phyloP scores from a whole-genome alignment of 1,140 invertebrate genomes.

The Elymnias hypermnestra region DNA sequence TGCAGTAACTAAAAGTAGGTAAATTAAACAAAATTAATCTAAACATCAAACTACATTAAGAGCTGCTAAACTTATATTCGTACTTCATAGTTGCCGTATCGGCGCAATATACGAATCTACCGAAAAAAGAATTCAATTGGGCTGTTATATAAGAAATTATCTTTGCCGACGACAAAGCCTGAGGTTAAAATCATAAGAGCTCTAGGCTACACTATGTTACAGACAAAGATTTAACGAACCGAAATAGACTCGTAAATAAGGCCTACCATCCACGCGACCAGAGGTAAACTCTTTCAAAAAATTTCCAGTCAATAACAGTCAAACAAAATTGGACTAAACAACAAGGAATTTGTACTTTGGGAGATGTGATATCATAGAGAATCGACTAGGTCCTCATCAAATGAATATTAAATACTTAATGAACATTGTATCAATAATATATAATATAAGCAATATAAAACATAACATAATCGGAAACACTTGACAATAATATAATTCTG shows the following conservation, averaged over 20 bases:
- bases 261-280: slow-evolving; percentile 23
- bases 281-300: slow-evolving; percentile 54
- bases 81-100: slow-evolving; percentile 22
- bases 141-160: slow-evolving; percentile 33
- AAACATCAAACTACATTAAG: slow-evolving; percentile 60
- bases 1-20: slow-evolving; percentile 63
- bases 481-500: slow-evolving; percentile 74
- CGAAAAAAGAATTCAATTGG: slow-evolving; percentile 35
- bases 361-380: slow-evolving; percentile 76
- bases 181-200: slow-evolving; percentile 7
- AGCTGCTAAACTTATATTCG: slow-evolving; percentile 58
- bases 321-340: slow-evolving; percentile 78
- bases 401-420: slow-evolving; percentile 74
- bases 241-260: slow-evolving; percentile 23
- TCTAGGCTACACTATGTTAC: slow-evolving; percentile 9
- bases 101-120: slow-evolving; percentile 27
- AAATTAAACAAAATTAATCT: slow-evolving; percentile 61
- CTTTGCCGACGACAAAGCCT: slow-evolving; percentile 23
- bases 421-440: slow-evolving; percentile 74
- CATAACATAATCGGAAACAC: slow-evolving; percentile 74
- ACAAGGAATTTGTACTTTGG: slow-evolving; percentile 78
- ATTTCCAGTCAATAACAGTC: slow-evolving; percentile 73
- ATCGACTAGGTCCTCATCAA: slow-evolving; percentile 76
- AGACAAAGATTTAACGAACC: slow-evolving; percentile 25
- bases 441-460: slow-evolving; percentile 76